Percentiles rank a stretch among this genome's conserved stretches.
These are phyloP conservation scores for Chirona hameri DNA, from an alignment of 2,888 invertebrate species.

Conservation along the genomic window DNA sequence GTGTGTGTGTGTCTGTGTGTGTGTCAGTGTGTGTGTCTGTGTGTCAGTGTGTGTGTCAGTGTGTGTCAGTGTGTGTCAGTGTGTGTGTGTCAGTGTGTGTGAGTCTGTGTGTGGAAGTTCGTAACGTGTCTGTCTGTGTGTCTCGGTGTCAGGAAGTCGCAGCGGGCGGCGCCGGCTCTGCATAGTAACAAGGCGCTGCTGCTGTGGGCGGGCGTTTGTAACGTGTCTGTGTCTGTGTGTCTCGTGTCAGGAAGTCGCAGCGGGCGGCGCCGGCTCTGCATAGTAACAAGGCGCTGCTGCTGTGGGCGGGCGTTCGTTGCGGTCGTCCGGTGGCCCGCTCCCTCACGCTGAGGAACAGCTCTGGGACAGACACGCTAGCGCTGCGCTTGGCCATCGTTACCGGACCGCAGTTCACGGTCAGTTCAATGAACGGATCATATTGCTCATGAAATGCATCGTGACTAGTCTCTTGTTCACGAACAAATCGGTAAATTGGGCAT, in stretches of 20 bases:
- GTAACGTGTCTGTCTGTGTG: too few relatives aligned
- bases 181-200: not conserved
- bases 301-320: not conserved
- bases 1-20: too few relatives aligned
- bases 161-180: not conserved
- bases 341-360: not conserved
- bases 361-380: not conserved
- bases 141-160: not conserved
- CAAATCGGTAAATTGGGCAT: too few relatives aligned
- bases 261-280: not conserved
- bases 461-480: too few relatives aligned
- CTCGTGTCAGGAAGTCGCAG: not conserved
- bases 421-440: not conserved
- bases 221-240: too few relatives aligned
- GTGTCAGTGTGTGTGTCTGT: too few relatives aligned
- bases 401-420: not conserved
- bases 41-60: too few relatives aligned
- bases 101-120: too few relatives aligned
- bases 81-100: too few relatives aligned
- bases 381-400: not conserved
- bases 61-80: too few relatives aligned
- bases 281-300: conserved; percentile 6
- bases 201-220: too few relatives aligned
- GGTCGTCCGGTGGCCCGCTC: not conserved
- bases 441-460: too few relatives aligned